Evolutionary conservation across 2,797 vertebrate genomes (phyloP).

Genomic region (Pempheris klunzingeri): DNA sequence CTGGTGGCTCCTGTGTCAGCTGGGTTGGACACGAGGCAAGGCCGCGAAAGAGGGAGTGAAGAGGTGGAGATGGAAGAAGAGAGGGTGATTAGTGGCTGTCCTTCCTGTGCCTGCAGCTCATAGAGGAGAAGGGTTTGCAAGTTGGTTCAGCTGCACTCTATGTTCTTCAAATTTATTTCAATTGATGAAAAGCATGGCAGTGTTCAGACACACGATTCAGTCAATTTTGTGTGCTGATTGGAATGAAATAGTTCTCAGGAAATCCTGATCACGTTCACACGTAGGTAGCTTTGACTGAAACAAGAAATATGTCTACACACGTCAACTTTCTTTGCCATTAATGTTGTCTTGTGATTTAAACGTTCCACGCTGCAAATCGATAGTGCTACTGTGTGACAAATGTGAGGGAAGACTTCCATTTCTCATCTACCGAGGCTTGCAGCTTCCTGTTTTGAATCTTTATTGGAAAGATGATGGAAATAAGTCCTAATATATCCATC

Average conservation of each 20-base stretch:
- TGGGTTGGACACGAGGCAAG: conserved; percentile 59
- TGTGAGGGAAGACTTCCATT: conserved; percentile 29
- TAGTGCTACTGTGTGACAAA: conserved; percentile 39
- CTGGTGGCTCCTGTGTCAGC: conserved; percentile 57
- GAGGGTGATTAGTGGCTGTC: conserved; percentile 63
- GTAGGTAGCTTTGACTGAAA: not conserved
- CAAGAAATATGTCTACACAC: conserved; percentile 12
- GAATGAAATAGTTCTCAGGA: not conserved
- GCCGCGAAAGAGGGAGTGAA: conserved; percentile 23
- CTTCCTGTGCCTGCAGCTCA: conserved; percentile 57
- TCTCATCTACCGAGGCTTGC: conserved; percentile 35
- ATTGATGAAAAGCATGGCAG: conserved; percentile 41
- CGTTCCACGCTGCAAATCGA: conserved; percentile 34
- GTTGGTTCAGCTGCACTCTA: conserved; percentile 50
- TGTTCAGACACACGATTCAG: not conserved
- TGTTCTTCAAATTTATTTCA: conserved; percentile 15
- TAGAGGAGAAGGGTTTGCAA: conserved; percentile 41
- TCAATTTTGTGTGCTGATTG: conserved; percentile 19
- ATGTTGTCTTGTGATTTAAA: conserved; percentile 42
- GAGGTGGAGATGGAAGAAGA: conserved; percentile 45
- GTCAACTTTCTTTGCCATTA: conserved; percentile 16
- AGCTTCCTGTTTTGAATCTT: conserved; percentile 32
- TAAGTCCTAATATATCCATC: conserved; percentile 24
- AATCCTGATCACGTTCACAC: conserved; percentile 16
- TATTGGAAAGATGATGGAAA: conserved; percentile 31